phyloP scores from a whole-genome alignment of 2,113 vertebrate species.

The Pomatorhinus ruficollis region DNA sequence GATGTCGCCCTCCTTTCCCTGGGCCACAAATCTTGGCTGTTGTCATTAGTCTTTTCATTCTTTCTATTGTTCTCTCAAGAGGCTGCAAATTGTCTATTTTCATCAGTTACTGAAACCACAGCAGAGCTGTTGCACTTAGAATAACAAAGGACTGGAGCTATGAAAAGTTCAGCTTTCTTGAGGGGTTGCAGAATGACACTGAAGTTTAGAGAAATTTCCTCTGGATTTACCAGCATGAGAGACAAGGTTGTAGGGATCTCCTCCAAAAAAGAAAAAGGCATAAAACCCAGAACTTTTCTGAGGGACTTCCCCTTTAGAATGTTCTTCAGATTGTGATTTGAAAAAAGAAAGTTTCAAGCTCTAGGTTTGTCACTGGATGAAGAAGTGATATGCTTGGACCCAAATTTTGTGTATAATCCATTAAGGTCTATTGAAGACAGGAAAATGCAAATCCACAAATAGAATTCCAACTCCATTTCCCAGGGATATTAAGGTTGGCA shows the following conservation, averaged over 20 bases:
- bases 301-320: not conserved
- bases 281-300: not conserved
- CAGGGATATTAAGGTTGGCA: not conserved
- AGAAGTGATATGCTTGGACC: not conserved
- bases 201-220: not conserved
- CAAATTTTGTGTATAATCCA: not conserved
- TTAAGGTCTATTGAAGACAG: not conserved
- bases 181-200: not conserved
- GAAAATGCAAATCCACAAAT: not conserved
- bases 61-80: slow-evolving; percentile 19
- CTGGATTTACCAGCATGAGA: accelerated
- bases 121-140: not conserved
- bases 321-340: not conserved
- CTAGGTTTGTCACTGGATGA: not conserved
- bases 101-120: not conserved
- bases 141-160: not conserved
- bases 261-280: not conserved
- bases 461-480: not conserved
- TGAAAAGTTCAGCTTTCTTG: not conserved
- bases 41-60: slow-evolving; percentile 26
- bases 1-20: not conserved
- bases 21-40: not conserved
- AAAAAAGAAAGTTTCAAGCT: not conserved
- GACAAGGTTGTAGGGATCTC: accelerated
- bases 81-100: slow-evolving; percentile 42